Evolutionary conservation across 2,113 vertebrate genomes (phyloP), one percentile per base, ranked within the genome.

Genomic region (Agelaius tricolor): DNA sequence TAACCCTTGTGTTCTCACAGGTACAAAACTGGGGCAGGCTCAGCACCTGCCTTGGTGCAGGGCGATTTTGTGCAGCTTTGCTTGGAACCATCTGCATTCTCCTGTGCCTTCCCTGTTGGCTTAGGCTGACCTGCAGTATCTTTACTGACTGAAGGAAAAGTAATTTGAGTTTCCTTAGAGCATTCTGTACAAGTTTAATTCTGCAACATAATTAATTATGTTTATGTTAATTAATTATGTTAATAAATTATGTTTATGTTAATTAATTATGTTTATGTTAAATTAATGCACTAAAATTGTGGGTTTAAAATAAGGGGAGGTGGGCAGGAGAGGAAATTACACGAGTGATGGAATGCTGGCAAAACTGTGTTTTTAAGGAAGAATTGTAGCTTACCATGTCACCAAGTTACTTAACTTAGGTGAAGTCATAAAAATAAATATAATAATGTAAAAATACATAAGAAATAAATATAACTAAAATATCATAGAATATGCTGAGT

Each of bases 31-130:
- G 37, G 41, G 65, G 41, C 2, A 0, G 51, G 52, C 84, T 8
- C 26, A 11, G 73, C 75, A 6, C 51, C 31, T 57, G 43, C 41
- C 30, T 26, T 8, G 7, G 4, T 44, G 21, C 47, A 16, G 78
- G 2, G 41, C 15, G 1, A 4, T 65, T 0, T 65, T 0, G 3
- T 18, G 18, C 44, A 35, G 54, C 63, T 67, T 23, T 5, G 15
- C 39, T 54, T 59, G 22, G 39, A 84, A 17, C 43, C 6, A 2
- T 6, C 26, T 37, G 1, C 30, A 7, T 46, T 37, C 19, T 39
- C 18, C 54, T 46, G 17, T 8, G 35, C 7, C 28, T 21, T 63
- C 58, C 52, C 57, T 52, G 11, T 6, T 44, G 52, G 52, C 27
- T 82, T n/a, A 44, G 61, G 66, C 84, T 89, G 47, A 89, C 26